Evolutionary conservation across 2,888 invertebrate genomes (phyloP), one percentile per base, ranked within the genome.

Genomic region (Macroteleia sp.): DNA sequence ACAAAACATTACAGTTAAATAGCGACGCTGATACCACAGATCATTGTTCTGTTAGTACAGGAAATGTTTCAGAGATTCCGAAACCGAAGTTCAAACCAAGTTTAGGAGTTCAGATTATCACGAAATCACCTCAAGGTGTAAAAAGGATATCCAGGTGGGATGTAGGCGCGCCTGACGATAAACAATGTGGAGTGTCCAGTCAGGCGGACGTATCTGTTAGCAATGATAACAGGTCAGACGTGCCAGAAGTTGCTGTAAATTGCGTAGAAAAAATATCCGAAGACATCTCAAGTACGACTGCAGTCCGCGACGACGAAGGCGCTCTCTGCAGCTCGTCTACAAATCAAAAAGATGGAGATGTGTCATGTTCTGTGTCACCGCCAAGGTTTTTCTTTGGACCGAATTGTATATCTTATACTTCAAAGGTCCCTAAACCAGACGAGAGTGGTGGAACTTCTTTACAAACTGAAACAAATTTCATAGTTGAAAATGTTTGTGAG

Each of bases 131-230:
- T 16, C 42, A 50, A 20, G 67, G 83, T 17, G 46, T 54, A 9
- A 91, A 91, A 61, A 91, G 90, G 79, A 85, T 88, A 62, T 92
- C 92, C 1, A 88, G 92, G 59, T 92, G 92, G 92, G 92, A 93
- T 69, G 92, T 92, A 0, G 92, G 92, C 9, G 90, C 87, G 66
- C 90, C 91, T 1, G 85, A 83, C 2, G 86, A 87, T 3, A 87
- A 84, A 20, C 61, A 70, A 16, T 48, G 86, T 36, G 87, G 83
- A 73, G 84, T 87, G 71, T 85, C 87, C 59, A 87, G 85, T 36
- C 89, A 91, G 79, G 83, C 81, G 79, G 82, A 90, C 85, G 86
- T 88, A 88, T 87, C 89, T 87, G 75, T 14, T 1, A 22, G 56
- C 1, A 4, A 19, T 36, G 6, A 19, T 20, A 67, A 32, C 1